Evolutionary conservation across 37 sponge, comb jelly and placozoan species (phyloP).

Genomic region (Aplysina aerophoba): DNA sequence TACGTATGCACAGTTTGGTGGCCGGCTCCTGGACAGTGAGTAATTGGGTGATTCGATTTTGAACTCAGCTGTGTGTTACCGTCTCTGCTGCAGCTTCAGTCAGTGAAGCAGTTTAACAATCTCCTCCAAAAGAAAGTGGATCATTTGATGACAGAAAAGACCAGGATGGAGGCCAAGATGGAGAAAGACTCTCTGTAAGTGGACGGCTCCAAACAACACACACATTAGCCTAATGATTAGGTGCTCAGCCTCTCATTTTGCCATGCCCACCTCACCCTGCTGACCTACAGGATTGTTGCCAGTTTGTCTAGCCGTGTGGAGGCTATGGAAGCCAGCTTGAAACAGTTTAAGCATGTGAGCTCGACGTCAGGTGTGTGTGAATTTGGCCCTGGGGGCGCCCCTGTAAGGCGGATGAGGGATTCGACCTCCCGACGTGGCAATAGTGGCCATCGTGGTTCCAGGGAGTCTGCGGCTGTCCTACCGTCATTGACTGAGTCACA

Average conservation of each 20-base stretch:
- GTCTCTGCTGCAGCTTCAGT: neutral
- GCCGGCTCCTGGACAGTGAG: too few species aligned
- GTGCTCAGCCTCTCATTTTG: neutral
- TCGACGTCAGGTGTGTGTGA: neutral
- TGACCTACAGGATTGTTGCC: neutral
- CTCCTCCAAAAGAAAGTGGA: conserved; percentile 45
- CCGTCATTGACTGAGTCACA: neutral
- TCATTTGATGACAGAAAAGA: conserved; percentile 44
- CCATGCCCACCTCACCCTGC: neutral
- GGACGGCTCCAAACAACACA: neutral
- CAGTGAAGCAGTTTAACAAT: conserved; percentile 43
- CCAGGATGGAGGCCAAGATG: conserved; percentile 44
- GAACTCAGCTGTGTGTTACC: too few species aligned
- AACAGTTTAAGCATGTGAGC: neutral
- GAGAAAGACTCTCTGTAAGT: conserved; percentile 69
- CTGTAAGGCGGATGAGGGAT: conserved; percentile 29
- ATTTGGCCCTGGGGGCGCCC: conserved; percentile 2
- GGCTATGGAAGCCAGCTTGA: conserved; percentile 12
- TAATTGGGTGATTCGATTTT: too few species aligned
- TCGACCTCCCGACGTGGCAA: neutral
- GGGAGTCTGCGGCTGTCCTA: conserved; percentile 46
- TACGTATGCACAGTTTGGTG: neutral
- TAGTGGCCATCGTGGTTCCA: conserved; percentile 56
- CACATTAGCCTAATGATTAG: neutral
- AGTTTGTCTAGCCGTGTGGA: conserved; percentile 25